A percentile compares a stretch with the other conserved stretches of the same genome.
phyloP scores from a whole-genome alignment of 2,888 invertebrate species.

The Patella ulyssiponensis region DNA sequence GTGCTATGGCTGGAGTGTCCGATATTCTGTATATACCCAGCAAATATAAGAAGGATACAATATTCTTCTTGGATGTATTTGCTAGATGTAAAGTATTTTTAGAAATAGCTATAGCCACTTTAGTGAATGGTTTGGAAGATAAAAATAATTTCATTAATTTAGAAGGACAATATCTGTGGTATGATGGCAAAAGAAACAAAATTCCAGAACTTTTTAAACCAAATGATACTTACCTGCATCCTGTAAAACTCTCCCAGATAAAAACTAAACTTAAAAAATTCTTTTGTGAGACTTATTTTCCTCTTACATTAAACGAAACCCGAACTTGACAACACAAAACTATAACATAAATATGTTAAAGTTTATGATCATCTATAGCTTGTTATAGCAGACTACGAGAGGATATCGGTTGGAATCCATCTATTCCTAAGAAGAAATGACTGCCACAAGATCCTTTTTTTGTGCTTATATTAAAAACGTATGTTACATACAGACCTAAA shows the following conservation, averaged over 20 bases:
- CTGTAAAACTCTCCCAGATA: constrained; percentile 9
- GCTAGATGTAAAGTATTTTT: constrained; percentile 9
- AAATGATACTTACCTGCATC: constrained; percentile 2
- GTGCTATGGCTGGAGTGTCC: background rate
- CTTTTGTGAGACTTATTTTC: constrained; percentile 18
- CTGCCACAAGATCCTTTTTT: too few species aligned
- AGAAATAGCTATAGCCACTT: constrained; percentile 14
- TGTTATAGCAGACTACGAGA: too few species aligned
- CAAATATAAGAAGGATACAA: background rate
- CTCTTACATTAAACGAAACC: background rate
- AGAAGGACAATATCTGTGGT: constrained; percentile 7
- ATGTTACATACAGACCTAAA: too few species aligned
- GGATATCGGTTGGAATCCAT: too few species aligned
- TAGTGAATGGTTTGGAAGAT: constrained; percentile 10
- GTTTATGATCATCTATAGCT: too few species aligned
- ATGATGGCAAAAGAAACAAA: background rate
- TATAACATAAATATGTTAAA: too few species aligned
- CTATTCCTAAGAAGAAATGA: too few species aligned
- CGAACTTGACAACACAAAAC: background rate
- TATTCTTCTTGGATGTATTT: constrained; percentile 12
- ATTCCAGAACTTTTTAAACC: background rate
- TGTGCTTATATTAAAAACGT: too few species aligned
- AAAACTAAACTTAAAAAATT: background rate
- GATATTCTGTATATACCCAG: constrained; percentile 22
- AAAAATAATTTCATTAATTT: background rate